Percentiles rank a stretch among this genome's conserved stretches.
These are phyloP conservation scores for Laticauda laticaudata DNA, from an alignment of 2,113 vertebrate species.

Conservation along the genomic window DNA sequence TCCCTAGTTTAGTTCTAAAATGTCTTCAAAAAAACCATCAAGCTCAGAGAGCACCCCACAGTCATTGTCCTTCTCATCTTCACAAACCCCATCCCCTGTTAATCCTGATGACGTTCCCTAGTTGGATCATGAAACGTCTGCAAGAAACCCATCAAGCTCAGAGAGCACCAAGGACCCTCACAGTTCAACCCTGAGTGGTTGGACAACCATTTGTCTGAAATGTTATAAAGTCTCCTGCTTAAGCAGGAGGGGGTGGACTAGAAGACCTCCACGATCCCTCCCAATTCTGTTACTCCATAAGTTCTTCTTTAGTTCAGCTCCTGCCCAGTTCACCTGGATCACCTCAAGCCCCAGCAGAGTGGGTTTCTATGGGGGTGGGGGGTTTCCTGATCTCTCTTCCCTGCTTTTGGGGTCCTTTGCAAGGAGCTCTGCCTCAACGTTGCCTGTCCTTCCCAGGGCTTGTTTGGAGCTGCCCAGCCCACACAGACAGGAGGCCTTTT, in stretches of 20 bases:
- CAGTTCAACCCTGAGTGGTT: neutral
- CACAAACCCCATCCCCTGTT: neutral
- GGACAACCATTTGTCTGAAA: no score
- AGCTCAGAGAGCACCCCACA: neutral
- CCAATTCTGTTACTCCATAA: neutral
- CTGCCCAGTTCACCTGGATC: neutral
- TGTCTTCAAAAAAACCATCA: neutral
- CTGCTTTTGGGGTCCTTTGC: neutral
- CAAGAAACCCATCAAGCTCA: neutral
- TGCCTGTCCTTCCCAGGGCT: slow-evolving; percentile 73
- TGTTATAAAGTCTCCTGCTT: no score
- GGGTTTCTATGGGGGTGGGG: no score
- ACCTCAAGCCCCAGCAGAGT: neutral
- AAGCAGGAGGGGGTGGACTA: no score
- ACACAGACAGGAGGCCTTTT: slow-evolving; percentile 85
- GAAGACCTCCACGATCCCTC: neutral
- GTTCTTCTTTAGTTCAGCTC: neutral
- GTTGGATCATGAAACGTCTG: neutral
- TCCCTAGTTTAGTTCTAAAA: neutral
- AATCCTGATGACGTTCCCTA: neutral
- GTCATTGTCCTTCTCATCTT: neutral
- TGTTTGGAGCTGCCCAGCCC: slow-evolving; percentile 87
- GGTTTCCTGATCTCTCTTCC: no score
- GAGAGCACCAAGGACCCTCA: neutral
- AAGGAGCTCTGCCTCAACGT: neutral